Percentiles rank a stretch among this genome's conserved stretches.
phyloP scores from a whole-genome alignment of 2,113 vertebrate species.

The Bagarius yarrelli region DNA sequence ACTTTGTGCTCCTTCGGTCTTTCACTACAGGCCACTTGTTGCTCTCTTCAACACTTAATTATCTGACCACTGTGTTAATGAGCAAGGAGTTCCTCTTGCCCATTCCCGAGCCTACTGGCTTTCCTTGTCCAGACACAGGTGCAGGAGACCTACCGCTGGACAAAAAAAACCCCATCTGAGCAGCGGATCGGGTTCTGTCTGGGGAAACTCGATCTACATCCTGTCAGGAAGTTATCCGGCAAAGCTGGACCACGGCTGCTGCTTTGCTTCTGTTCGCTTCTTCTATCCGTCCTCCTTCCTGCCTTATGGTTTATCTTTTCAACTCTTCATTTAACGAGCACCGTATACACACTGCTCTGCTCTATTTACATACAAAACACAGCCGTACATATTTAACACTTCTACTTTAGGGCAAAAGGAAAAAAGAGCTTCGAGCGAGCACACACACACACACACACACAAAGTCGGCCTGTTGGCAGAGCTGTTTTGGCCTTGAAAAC shows the following conservation, averaged over 20 bases:
- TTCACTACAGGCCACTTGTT: slow-evolving; percentile 11
- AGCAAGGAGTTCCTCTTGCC: background rate
- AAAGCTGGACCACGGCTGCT: slow-evolving; percentile 37
- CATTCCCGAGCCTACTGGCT: background rate
- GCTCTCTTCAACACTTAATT: slow-evolving; percentile 7
- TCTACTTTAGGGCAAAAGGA: background rate
- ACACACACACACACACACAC: background rate
- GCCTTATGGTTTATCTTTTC: slow-evolving; percentile 40
- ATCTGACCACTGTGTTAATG: slow-evolving; percentile 13
- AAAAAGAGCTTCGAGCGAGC: background rate
- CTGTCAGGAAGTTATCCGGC: slow-evolving; percentile 70
- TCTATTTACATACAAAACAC: background rate
- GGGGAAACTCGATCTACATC: slow-evolving; percentile 73
- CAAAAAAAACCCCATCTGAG: slow-evolving; percentile 69
- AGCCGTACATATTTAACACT: background rate
- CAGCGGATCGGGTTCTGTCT: slow-evolving; percentile 71
- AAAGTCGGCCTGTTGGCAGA: background rate
- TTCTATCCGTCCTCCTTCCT: background rate
- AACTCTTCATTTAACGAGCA: slow-evolving; percentile 3
- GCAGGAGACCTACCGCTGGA: slow-evolving; percentile 59
- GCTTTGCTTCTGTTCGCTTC: slow-evolving; percentile 26
- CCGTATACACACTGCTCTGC: background rate
- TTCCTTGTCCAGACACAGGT: slow-evolving; percentile 56
- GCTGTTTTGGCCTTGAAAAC: slow-evolving; percentile 34
- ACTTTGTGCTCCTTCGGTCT: slow-evolving; percentile 7